Percentiles rank a stretch among this genome's conserved stretches.
phyloP scores from a whole-genome alignment of 1,140 invertebrate species.

The Pachyrhynchus sulphureomaculatus region DNA sequence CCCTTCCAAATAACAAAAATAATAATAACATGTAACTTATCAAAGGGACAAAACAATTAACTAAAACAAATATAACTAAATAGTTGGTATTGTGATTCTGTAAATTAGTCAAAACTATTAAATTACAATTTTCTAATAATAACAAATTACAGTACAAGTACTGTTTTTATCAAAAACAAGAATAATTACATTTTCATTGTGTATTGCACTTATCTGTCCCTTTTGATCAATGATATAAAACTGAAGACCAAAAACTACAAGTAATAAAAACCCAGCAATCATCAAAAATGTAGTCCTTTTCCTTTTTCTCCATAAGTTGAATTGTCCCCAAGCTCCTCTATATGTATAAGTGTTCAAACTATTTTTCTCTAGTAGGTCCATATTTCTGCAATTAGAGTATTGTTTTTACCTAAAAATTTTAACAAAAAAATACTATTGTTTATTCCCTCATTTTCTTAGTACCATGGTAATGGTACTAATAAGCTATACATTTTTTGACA shows the following conservation, averaged over 20 bases:
- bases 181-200: conserved; percentile 26
- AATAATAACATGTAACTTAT: too few relatives aligned
- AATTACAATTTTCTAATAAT: background rate
- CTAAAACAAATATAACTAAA: too few relatives aligned
- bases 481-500: too few relatives aligned
- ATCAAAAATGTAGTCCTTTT: conserved; percentile 42
- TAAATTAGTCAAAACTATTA: background rate
- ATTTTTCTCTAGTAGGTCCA: conserved; percentile 16
- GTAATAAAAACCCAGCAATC: conserved; percentile 33
- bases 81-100: too few relatives aligned
- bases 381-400: too few relatives aligned
- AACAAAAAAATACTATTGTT: too few relatives aligned
- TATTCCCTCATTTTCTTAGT: too few relatives aligned
- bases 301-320: conserved; percentile 47
- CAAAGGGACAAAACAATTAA: too few relatives aligned
- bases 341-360: conserved; percentile 45
- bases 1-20: too few relatives aligned
- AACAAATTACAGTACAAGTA: background rate
- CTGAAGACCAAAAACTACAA: conserved; percentile 47
- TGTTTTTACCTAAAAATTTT: too few relatives aligned
- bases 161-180: too few relatives aligned
- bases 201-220: conserved; percentile 16
- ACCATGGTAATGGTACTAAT: too few relatives aligned
- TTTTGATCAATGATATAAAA: conserved; percentile 41
- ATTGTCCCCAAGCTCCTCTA: conserved; percentile 25